These are phyloP conservation scores for Zootoca vivipara DNA, from an alignment of 2,113 vertebrate genomes.

Conservation along the genomic window DNA sequence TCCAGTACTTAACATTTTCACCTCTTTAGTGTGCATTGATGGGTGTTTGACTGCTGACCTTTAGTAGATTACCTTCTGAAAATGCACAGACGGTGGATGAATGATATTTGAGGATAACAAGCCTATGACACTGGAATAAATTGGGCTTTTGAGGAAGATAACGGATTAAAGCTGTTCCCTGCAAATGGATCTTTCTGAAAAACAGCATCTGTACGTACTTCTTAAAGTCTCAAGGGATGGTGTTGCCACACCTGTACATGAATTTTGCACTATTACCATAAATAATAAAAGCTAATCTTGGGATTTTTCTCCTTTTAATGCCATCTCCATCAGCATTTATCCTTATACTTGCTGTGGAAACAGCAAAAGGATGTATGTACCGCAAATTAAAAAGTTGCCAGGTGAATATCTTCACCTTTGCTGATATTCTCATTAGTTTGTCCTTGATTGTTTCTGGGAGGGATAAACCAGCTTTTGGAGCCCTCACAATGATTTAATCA, in stretches of 20 bases:
- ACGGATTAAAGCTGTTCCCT: slow-evolving; percentile 17
- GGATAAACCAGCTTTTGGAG: slow-evolving; percentile 69
- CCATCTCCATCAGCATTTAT: neutral
- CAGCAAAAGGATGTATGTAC: slow-evolving; percentile 18
- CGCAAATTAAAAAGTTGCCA: slow-evolving; percentile 35
- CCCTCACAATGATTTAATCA: slow-evolving; percentile 76
- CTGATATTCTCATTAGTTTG: slow-evolving; percentile 65
- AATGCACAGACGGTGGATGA: slow-evolving; percentile 1
- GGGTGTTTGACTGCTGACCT: slow-evolving; percentile 58
- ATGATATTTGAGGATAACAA: slow-evolving; percentile 32
- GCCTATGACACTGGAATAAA: slow-evolving; percentile 38
- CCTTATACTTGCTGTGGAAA: slow-evolving; percentile 14
- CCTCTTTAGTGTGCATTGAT: slow-evolving; percentile 37
- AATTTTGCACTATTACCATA: slow-evolving; percentile 13
- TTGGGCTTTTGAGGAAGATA: slow-evolving; percentile 20
- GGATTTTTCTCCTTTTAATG: neutral
- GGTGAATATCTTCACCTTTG: slow-evolving; percentile 41
- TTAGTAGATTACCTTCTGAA: slow-evolving; percentile 37
- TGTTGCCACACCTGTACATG: slow-evolving; percentile 17
- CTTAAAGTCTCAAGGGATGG: neutral
- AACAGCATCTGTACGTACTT: slow-evolving; percentile 28
- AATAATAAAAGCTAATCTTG: neutral
- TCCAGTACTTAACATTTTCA: neutral
- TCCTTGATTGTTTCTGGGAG: slow-evolving; percentile 70
- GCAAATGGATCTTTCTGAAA: slow-evolving; percentile 16